These are phyloP conservation scores for Momotus momota DNA, from an alignment of 2,797 vertebrate species.

Conservation along the genomic window DNA sequence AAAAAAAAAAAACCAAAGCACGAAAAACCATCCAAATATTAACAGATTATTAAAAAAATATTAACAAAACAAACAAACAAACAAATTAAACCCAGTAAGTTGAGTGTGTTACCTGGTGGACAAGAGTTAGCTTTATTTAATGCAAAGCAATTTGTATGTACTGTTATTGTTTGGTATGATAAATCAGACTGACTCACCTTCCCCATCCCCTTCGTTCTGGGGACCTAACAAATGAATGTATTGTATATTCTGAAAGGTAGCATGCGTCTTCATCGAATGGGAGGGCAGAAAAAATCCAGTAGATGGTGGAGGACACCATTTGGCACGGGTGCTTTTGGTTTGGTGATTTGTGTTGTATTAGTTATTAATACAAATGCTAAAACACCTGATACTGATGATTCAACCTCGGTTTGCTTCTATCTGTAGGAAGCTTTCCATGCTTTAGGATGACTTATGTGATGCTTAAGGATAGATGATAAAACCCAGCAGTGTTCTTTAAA, in stretches of 20 bases:
- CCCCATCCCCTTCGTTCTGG: background rate
- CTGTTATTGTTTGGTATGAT: background rate
- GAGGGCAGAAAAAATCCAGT: background rate
- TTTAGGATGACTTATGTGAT: background rate
- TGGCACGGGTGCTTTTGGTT: background rate
- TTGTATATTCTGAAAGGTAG: background rate
- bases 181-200: background rate
- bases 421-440: background rate
- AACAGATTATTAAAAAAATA: too few species aligned
- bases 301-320: background rate
- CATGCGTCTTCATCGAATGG: background rate
- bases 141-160: background rate
- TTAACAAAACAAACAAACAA: too few species aligned
- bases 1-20: too few species aligned
- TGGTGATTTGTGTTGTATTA: background rate
- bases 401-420: background rate
- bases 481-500: background rate
- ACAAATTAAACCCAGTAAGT: too few species aligned
- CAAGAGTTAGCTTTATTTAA: background rate
- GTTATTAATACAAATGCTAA: background rate
- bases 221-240: fast-evolving
- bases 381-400: background rate
- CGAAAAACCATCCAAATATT: too few species aligned
- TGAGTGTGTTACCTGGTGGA: background rate
- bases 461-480: background rate